phyloP scores from a whole-genome alignment of 2,797 vertebrate genomes.

The Morelia viridis region DNA sequence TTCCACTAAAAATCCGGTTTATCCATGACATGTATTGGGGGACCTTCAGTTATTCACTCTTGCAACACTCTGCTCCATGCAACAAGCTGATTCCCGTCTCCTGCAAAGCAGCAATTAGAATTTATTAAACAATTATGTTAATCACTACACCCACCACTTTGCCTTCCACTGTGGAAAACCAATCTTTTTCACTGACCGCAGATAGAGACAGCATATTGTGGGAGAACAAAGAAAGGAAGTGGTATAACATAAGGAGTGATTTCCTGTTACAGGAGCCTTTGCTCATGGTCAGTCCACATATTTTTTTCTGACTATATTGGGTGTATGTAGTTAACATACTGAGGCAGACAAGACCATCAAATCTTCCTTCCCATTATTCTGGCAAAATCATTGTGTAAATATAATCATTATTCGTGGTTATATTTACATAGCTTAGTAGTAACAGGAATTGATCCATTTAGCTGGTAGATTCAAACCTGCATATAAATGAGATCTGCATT shows the following conservation, averaged over 20 bases:
- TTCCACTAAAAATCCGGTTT: no score
- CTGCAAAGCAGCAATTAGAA: not conserved
- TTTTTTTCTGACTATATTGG: not conserved
- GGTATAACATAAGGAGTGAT: not conserved
- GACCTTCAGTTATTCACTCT: not conserved
- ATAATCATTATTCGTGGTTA: no score
- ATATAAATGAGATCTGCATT: not conserved
- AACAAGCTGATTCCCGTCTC: not conserved
- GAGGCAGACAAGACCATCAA: not conserved
- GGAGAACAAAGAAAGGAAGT: not conserved
- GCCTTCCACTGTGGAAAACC: not conserved
- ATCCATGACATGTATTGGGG: no score
- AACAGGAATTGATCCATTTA: not conserved
- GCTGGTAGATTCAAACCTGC: not conserved
- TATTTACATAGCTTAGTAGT: not conserved
- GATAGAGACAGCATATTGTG: not conserved
- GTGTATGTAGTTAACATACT: not conserved
- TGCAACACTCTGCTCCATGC: not conserved
- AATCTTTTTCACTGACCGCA: not conserved
- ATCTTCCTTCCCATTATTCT: not conserved
- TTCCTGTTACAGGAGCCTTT: not conserved
- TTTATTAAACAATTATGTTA: not conserved
- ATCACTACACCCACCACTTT: not conserved
- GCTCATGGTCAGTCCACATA: not conserved
- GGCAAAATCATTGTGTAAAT: not conserved